Evolutionary conservation across 2,797 vertebrate species (phyloP), one percentile per base, ranked within the genome.

Genomic region (Enteromius thamalakanensis): DNA sequence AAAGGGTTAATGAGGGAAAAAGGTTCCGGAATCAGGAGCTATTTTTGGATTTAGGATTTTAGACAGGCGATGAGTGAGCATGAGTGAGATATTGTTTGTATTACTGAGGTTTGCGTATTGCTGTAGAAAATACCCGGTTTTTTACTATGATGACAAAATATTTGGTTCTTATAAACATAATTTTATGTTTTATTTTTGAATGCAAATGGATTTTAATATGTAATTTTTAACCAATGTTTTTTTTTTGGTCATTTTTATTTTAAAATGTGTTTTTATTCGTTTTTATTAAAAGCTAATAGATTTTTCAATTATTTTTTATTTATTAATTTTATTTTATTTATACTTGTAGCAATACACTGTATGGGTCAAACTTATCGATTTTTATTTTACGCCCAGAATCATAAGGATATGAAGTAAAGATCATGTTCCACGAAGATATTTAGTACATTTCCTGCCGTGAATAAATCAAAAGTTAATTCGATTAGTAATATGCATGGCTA

Each of bases 1-100:
- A 87, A 87, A 79, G 82, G 86, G 83, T 85, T 90, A 92, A 92
- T 90, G 87, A 91, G 89, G 89, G 87, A 87, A 88, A 86, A 82
- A 81, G 82, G 79, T 85, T 90, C 86, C 71, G 82, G 86, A 84
- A 91, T 89, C 84, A 89, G 53, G 69, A 70, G 82, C 58, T 88
- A 86, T 88, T 88, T 86, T 84, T 84, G 83, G 88, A 87, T 87
- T 84, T 84, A 84, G 82, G 87, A 86, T 82, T 69, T 86, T 79
- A 80, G 82, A 78, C 72, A 53, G 42, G 62, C 80, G 81, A 64
- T 70, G 60, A 77, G 29, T 64, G 58, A 53, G 19, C 71, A 58
- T 62, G 45, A 51, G 42, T 1, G 29, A 49, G 42, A 51, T 77
- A 47, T 47, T 64, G 76, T 29, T 64, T 77, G 60, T 11, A 64